phyloP scores from a whole-genome alignment of 2,797 vertebrate species.

The Acridotheres tristis region DNA sequence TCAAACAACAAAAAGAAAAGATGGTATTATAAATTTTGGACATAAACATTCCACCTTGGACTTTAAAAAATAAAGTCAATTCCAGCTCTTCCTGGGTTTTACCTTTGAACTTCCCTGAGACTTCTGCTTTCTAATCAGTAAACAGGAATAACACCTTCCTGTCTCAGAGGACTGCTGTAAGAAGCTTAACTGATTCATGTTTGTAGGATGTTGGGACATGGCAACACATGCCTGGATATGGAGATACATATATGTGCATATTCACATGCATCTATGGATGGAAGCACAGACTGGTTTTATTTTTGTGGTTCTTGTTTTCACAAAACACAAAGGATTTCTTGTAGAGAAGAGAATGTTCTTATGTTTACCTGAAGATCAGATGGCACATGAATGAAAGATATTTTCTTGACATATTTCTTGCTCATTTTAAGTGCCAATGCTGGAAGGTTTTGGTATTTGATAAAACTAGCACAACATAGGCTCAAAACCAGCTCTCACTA shows the following conservation, averaged over 20 bases:
- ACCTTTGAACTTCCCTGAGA: not conserved
- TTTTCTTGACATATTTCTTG: not conserved
- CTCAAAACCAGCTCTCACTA: not conserved
- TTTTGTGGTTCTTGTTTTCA: not conserved
- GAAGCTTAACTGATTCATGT: not conserved
- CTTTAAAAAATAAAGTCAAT: not conserved
- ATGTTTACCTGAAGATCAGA: not conserved
- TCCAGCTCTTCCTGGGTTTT: not conserved
- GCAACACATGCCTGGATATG: not conserved
- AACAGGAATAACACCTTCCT: slow-evolving; percentile 29
- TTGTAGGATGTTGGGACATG: not conserved
- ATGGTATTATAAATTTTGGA: not conserved
- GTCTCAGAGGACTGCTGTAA: not conserved
- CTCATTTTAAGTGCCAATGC: not conserved
- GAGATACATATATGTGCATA: not conserved
- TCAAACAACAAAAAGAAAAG: not conserved
- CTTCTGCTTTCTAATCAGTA: slow-evolving; percentile 11
- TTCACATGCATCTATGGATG: not conserved
- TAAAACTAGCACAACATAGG: not conserved
- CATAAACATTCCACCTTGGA: not conserved
- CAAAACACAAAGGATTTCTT: not conserved
- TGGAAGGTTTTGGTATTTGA: not conserved
- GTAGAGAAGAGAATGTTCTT: not conserved
- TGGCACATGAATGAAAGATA: not conserved
- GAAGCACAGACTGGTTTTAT: not conserved